Base-by-base conservation (phyloP, 2,113 vertebrate species). In the Actenoides lindsayi region DNA sequence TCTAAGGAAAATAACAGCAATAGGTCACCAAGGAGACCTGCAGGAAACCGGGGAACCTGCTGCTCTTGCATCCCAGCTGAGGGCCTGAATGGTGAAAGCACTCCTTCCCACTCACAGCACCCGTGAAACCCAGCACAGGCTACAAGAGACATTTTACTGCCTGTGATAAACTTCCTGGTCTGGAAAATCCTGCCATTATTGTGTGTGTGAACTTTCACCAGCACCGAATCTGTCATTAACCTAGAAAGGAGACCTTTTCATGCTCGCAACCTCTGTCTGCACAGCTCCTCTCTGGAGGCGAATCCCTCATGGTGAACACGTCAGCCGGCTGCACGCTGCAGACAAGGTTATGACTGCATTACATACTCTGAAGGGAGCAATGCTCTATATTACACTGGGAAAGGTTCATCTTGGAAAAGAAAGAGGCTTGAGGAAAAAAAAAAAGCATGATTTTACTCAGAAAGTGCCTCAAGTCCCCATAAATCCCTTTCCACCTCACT, bases 271-370 rank as follows among this genome's bases (percentile, higher is more conserved):
- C 79, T 87, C 79, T 84, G 91, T 95, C 89, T 89, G 69, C 85
- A 74, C 42, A 35, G 90, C 56, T 68, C 75, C 92, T 89, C 90
- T 95, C 93, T 83, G 75, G 78, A 86, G 93, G 93, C 89, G 21
- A 95, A 93, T 90, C 86, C 90, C 89, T 95, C 93, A 87, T 9
- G 46, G 85, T 24, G 59, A 93, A 77, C 71, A 53, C 27, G 50
- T 94, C 93, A 96, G 91, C 84, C 3, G 46, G 71, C 82, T 88
- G 88, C 54, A 28, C 2, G 25, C 91, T 83, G 90, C 94, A 91
- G 94, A 94, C 95, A 93, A 57, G 89, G 94, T 94, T 96, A 83
- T 77, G 93, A 91, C 94, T 96, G 94, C 93, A 94, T 95, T 90
- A 96, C 90, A 23, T 24, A 80, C 82, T 69, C 93, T 57, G 93